phyloP scores from a whole-genome alignment of 2,797 vertebrate species.

The Uromys caudimaculatus region DNA sequence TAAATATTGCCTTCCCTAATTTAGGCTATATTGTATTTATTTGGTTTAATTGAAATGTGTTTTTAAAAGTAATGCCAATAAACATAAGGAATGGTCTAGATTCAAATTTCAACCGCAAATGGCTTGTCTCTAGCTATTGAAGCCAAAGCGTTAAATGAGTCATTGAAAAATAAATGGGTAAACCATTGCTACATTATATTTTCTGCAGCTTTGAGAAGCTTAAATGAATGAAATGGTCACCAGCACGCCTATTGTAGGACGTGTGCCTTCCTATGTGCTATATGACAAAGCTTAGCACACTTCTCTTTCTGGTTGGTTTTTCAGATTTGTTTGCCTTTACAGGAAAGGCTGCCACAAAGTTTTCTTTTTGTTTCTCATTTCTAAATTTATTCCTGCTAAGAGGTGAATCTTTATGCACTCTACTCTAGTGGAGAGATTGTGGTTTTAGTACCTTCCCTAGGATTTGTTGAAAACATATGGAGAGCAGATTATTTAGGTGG shows the following conservation, averaged over 20 bases:
- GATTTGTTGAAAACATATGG: constrained; percentile 77
- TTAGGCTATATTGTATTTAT: background rate
- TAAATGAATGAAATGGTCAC: constrained; percentile 54
- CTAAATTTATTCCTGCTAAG: constrained; percentile 69
- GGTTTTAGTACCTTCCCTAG: constrained; percentile 54
- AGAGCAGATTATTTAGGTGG: constrained; percentile 79
- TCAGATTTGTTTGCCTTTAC: constrained; percentile 53
- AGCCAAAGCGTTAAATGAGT: constrained; percentile 12
- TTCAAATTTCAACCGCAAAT: background rate
- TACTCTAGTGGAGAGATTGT: constrained; percentile 63
- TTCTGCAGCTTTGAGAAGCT: constrained; percentile 46
- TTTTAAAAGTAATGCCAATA: background rate
- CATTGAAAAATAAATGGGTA: background rate
- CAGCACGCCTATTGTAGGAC: constrained; percentile 58
- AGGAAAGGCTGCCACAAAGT: constrained; percentile 69
- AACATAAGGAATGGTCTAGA: constrained; percentile 30
- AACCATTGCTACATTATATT: constrained; percentile 13
- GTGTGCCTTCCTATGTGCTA: constrained; percentile 68
- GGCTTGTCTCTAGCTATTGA: constrained; percentile 30
- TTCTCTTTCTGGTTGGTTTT: constrained; percentile 67
- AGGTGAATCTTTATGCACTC: constrained; percentile 61
- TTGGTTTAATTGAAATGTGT: background rate
- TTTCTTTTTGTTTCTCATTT: constrained; percentile 73
- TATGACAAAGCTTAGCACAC: constrained; percentile 70
- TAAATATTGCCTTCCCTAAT: background rate